These are phyloP conservation scores for Myzus persicae DNA, from an alignment of 1,140 invertebrate genomes.

Conservation along the genomic window DNA sequence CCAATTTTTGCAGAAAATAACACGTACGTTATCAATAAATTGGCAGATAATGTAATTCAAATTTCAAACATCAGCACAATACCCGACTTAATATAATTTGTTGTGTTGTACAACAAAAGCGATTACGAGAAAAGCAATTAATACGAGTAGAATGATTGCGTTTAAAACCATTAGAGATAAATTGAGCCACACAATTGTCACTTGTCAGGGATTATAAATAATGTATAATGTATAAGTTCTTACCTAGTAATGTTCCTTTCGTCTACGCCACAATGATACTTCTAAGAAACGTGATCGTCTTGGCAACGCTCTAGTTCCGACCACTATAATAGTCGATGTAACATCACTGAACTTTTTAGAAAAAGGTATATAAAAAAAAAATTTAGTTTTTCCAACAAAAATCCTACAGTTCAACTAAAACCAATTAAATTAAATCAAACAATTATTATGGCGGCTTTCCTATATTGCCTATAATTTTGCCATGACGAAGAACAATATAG, in stretches of 20 bases:
- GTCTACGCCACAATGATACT: background rate
- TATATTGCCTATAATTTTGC: background rate
- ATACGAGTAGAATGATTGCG: background rate
- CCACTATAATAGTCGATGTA: background rate
- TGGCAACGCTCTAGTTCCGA: constrained; percentile 1
- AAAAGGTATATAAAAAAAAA: background rate
- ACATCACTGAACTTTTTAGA: background rate
- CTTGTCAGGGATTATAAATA: constrained; percentile 3
- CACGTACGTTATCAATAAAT: background rate
- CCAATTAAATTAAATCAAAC: background rate
- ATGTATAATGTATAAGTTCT: constrained; percentile 1
- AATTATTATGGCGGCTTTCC: background rate
- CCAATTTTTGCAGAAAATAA: background rate
- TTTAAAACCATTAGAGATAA: background rate
- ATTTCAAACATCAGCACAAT: background rate
- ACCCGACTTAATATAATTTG: background rate
- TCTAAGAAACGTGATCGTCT: background rate
- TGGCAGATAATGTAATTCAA: background rate
- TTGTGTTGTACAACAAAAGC: background rate
- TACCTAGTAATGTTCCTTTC: background rate
- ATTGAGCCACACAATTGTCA: background rate
- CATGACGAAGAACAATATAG: background rate
- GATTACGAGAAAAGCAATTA: background rate
- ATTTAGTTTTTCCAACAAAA: background rate
- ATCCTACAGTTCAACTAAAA: background rate